Evolutionary conservation across 2,888 invertebrate species (phyloP).

Genomic region (Vannuccia rotundouncinata): DNA sequence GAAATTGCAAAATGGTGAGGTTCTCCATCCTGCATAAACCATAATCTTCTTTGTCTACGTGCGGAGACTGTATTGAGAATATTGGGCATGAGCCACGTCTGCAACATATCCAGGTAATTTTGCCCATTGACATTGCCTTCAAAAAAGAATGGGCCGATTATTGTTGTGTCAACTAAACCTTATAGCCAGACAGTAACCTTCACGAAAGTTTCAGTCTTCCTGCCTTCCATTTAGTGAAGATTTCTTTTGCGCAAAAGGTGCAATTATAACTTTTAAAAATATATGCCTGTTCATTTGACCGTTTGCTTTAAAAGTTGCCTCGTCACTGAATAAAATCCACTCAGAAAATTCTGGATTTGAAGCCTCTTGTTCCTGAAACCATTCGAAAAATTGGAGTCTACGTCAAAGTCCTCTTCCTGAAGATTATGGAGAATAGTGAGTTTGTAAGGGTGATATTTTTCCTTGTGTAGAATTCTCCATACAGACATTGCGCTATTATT

Average conservation of each 20-base stretch:
- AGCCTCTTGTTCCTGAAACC: not conserved
- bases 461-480: not conserved
- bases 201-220: not conserved
- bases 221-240: not conserved
- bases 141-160: slow-evolving; percentile 12
- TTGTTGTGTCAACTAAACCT: slow-evolving; percentile 25
- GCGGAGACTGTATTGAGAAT: not conserved
- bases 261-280: too few species aligned
- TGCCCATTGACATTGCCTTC: slow-evolving; percentile 13
- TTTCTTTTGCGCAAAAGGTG: slow-evolving; percentile 7
- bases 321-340: slow-evolving; percentile 1
- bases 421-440: slow-evolving; percentile 13
- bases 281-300: slow-evolving; percentile 13
- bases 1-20: slow-evolving; percentile 4
- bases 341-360: not conserved
- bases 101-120: not conserved
- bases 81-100: not conserved
- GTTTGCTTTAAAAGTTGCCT: slow-evolving; percentile 4
- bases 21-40: not conserved
- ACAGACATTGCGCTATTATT: slow-evolving; percentile 11
- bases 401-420: not conserved
- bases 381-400: not conserved
- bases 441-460: slow-evolving; percentile 23
- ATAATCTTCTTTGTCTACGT: not conserved
- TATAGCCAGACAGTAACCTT: slow-evolving; percentile 12